These are phyloP conservation scores for Callithrix jacchus DNA, from an alignment of 2,113 vertebrate species.

Conservation along the genomic window DNA sequence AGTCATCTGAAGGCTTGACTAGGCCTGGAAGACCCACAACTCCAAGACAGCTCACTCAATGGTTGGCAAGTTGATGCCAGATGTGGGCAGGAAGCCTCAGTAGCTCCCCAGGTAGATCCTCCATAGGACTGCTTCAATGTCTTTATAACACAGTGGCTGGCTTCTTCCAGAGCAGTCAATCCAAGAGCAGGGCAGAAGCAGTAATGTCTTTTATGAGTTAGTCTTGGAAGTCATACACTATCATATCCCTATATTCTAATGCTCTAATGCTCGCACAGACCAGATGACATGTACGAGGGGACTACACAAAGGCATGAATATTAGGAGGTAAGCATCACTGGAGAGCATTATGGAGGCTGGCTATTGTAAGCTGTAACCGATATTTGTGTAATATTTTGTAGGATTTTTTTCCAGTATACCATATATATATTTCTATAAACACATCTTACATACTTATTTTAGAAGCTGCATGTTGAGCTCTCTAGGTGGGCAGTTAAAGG, in stretches of 20 bases:
- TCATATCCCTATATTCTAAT: not conserved
- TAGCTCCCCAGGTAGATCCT: not conserved
- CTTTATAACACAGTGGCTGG: conserved; percentile 9
- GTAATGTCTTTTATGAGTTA: not conserved
- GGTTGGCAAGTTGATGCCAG: not conserved
- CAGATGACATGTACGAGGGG: not conserved
- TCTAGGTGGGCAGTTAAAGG: too few relatives aligned
- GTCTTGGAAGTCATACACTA: not conserved
- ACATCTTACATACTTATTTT: not conserved
- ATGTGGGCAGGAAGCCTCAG: not conserved
- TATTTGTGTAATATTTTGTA: not conserved
- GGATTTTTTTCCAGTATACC: too few relatives aligned
- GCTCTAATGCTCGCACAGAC: not conserved
- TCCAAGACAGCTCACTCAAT: not conserved
- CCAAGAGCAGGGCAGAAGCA: not conserved
- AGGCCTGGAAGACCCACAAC: not conserved
- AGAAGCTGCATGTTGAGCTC: not conserved
- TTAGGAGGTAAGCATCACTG: not conserved
- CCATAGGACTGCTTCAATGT: not conserved
- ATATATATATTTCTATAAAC: not conserved
- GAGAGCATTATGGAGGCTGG: not conserved
- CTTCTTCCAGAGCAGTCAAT: not conserved
- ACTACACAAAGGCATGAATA: not conserved
- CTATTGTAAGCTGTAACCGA: not conserved
- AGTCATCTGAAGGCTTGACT: not conserved